These are phyloP conservation scores for Synanceia verrucosa DNA, from an alignment of 2,797 vertebrate genomes.

Conservation along the genomic window DNA sequence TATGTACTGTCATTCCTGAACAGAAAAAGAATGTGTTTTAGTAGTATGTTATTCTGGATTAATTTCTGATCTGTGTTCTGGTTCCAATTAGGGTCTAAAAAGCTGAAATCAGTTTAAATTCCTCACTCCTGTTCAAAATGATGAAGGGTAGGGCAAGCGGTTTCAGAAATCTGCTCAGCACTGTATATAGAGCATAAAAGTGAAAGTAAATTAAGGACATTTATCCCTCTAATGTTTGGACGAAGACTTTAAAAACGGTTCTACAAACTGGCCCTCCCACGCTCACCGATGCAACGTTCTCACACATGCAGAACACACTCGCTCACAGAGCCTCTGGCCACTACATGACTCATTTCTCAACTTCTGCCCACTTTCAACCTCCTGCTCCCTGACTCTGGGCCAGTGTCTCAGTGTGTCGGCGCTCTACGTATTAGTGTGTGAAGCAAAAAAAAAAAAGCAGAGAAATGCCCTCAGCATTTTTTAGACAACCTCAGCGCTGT, in stretches of 20 bases:
- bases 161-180: no score
- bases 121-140: no score
- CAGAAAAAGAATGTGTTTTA: no score
- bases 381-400: slow-evolving; percentile 47
- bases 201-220: slow-evolving; percentile 5
- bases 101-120: no score
- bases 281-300: neutral
- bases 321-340: slow-evolving; percentile 35
- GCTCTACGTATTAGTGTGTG: neutral
- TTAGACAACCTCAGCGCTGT: slow-evolving; percentile 24
- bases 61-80: no score
- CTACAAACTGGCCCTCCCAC: slow-evolving; percentile 32
- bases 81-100: no score
- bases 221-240: slow-evolving; percentile 17
- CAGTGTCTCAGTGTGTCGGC: slow-evolving; percentile 30
- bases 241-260: slow-evolving; percentile 12
- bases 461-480: slow-evolving; percentile 24
- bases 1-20: no score
- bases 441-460: slow-evolving; percentile 25
- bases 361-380: slow-evolving; percentile 64
- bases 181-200: neutral
- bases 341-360: slow-evolving; percentile 55
- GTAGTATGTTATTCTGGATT: no score
- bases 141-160: no score
- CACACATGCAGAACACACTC: slow-evolving; percentile 26